A percentile compares a stretch with the other conserved stretches of the same genome.
Evolutionary conservation across 37 sponge, comb jelly and placozoan species (phyloP).

Genomic region (Beroe ovata): DNA sequence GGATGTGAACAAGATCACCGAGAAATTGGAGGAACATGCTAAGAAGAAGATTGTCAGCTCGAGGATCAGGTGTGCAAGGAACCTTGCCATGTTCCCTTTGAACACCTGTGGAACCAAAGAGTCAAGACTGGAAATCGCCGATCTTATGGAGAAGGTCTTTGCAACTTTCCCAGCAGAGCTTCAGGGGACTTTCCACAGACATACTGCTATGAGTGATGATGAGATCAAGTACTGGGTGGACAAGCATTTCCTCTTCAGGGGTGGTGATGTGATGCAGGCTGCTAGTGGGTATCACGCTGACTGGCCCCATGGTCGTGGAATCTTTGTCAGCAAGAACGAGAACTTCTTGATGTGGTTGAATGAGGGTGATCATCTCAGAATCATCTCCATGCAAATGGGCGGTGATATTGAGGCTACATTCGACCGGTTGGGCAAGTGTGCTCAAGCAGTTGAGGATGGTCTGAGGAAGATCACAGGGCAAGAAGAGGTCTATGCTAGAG

Average conservation of each 20-base stretch:
- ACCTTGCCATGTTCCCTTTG: conserved; percentile 69
- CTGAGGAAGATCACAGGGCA: conserved; percentile 66
- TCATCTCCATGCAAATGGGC: conserved; percentile 73
- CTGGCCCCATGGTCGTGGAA: conserved; percentile 77
- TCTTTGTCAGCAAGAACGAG: conserved; percentile 70
- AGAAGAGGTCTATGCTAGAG: conserved; percentile 63
- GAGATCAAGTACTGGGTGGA: conserved; percentile 70
- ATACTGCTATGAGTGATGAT: conserved; percentile 70
- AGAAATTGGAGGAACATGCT: conserved; percentile 43
- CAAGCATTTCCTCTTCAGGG: conserved; percentile 74
- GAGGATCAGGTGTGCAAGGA: conserved; percentile 70
- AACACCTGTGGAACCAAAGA: conserved; percentile 70
- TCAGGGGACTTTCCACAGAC: conserved; percentile 68
- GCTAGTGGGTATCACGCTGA: conserved; percentile 71
- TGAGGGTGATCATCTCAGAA: conserved; percentile 74
- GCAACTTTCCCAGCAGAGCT: conserved; percentile 69
- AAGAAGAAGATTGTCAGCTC: conserved; percentile 70
- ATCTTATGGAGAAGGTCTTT: conserved; percentile 70
- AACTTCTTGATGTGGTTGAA: conserved; percentile 73
- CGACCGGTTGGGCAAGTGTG: conserved; percentile 67
- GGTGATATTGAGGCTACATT: conserved; percentile 70
- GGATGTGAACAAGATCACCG: conserved; percentile 68
- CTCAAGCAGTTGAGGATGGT: conserved; percentile 70
- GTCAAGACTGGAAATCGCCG: conserved; percentile 68
- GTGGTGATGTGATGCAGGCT: conserved; percentile 74